These are phyloP conservation scores for Chanos chanos DNA, from an alignment of 2,797 vertebrate genomes.

Conservation along the genomic window DNA sequence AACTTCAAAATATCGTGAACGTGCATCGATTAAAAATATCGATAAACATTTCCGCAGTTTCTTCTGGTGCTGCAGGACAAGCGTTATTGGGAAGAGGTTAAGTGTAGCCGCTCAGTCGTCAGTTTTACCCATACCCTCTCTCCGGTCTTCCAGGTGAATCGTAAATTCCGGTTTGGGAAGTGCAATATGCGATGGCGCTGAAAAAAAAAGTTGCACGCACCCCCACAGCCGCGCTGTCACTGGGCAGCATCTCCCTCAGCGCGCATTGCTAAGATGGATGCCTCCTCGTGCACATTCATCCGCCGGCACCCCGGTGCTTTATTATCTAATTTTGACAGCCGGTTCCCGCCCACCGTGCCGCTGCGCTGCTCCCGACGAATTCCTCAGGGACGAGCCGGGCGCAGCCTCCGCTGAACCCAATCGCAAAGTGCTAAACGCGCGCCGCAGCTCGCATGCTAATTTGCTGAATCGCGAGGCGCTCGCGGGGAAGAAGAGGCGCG, in stretches of 20 bases:
- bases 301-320: conserved; percentile 70
- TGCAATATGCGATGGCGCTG: conserved; percentile 35
- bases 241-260: conserved; percentile 70
- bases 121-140: conserved; percentile 52
- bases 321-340: conserved; percentile 79
- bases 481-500: not conserved
- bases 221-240: conserved; percentile 58
- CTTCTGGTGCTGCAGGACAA: conserved; percentile 69
- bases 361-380: conserved; percentile 60
- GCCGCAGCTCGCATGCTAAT: conserved; percentile 70
- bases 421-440: conserved; percentile 71
- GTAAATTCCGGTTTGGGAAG: conserved; percentile 36
- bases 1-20: conserved; percentile 57
- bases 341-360: conserved; percentile 67
- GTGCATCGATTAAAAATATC: conserved; percentile 67
- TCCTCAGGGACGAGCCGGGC: conserved; percentile 70
- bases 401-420: conserved; percentile 74
- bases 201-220: conserved; percentile 46
- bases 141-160: conserved; percentile 12
- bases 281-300: conserved; percentile 71
- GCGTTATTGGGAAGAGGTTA: conserved; percentile 72
- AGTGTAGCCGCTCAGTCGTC: conserved; percentile 59
- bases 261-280: conserved; percentile 73
- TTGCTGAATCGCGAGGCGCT: conserved; percentile 61
- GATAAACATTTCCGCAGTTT: conserved; percentile 63